Conservation (phyloP, 1,140 invertebrate species). For the Drosophila sp. region DNA sequence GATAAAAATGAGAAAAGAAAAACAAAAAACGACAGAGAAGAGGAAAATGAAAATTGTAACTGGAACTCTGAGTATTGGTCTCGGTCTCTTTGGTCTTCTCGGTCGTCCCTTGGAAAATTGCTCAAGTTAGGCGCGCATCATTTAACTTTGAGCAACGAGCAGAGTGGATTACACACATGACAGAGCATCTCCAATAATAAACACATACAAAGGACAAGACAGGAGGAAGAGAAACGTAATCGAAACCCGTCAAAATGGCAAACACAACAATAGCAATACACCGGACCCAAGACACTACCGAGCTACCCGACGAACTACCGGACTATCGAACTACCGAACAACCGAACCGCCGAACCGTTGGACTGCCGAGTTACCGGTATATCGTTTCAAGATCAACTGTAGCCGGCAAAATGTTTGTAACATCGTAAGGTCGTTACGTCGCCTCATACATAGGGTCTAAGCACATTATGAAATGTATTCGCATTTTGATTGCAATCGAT, state of each 20-base stretch:
- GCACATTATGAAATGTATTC: conserved; percentile 63
- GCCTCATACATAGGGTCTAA: conserved; percentile 50
- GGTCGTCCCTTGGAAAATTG: conserved; percentile 47
- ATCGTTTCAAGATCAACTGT: conserved; percentile 6
- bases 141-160: conserved; percentile 77
- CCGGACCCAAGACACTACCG: conserved; percentile 25
- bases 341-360: not conserved
- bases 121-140: conserved; percentile 76
- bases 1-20: conserved; percentile 33
- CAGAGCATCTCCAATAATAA: conserved; percentile 43
- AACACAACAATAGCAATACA: conserved; percentile 36
- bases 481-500: conserved; percentile 67
- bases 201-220: conserved; percentile 26
- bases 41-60: conserved; percentile 31
- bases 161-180: conserved; percentile 81
- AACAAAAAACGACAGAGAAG: conserved; percentile 18
- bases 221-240: conserved; percentile 54
- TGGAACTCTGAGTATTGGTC: not conserved
- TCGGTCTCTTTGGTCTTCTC: conserved; percentile 37
- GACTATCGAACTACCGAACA: not conserved
- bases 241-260: conserved; percentile 82
- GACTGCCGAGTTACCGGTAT: not conserved
- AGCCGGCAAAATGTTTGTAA: conserved; percentile 1
- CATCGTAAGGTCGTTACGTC: conserved; percentile 40
- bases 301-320: not conserved